Evolutionary conservation across 2,888 invertebrate genomes (phyloP), one percentile per base, ranked within the genome.

Genomic region (Agriopis aurantiaria): DNA sequence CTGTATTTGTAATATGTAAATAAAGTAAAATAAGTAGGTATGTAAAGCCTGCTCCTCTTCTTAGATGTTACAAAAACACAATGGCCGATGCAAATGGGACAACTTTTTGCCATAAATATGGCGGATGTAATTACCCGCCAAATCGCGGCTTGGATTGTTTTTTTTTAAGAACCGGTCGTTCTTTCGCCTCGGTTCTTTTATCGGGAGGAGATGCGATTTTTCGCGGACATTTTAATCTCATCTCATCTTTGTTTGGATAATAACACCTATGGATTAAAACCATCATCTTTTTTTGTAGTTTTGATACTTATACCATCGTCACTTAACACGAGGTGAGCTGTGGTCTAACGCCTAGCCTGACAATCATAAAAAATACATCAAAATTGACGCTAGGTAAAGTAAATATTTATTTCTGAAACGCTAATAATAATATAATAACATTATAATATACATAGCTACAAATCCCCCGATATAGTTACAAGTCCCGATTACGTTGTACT

Each of bases 121-220:
- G 84, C 87, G 88, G 90, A 89, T 85, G 86, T 89, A 85, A 88
- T 90, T 88, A 88, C 79, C 81, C 78, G 78, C 78, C 75, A 76
- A 79, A 83, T 83, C 76, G 75, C 77, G 74, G 78, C 78, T 76
- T 76, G 71, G 59, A 59, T 60, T 75, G 77, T 78, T 79, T 79
- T 82, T 82, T 79, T 73, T 73, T 71, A 59, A 59, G 68, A 72
- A 74, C 76, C 75, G 72, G 80, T 76, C 68, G 68, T 72, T 61
- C 73, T 78, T 85, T 82, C 63, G 82, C 65, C 70, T 80, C 78
- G 81, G 82, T 78, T 69, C 65, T 83, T 72, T 75, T 77, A 78
- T 77, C 71, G 65, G 67, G 74, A 80, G 78, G 79, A 80, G 77
- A 76, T 68, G 68, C 73, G 75, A 81, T 84, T 83, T 74, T 75